These are phyloP conservation scores for Mythimna albipuncta DNA, from an alignment of 2,888 invertebrate genomes.

Conservation along the genomic window DNA sequence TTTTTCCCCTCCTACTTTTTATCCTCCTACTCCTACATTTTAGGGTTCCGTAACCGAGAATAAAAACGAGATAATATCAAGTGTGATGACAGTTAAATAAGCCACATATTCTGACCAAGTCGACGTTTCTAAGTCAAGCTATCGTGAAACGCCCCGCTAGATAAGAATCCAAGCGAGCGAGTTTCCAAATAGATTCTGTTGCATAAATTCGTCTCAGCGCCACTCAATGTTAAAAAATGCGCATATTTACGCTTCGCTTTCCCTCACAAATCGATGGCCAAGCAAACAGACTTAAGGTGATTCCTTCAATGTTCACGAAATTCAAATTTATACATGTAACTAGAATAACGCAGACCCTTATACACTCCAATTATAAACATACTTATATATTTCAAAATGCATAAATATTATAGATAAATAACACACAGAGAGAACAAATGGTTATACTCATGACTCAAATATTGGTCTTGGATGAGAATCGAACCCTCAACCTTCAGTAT, in stretches of 20 bases:
- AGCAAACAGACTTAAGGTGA: conserved; percentile 18
- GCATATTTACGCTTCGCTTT: conserved; percentile 40
- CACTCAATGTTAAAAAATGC: conserved; percentile 53
- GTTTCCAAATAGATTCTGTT: conserved; percentile 29
- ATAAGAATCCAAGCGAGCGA: conserved; percentile 18
- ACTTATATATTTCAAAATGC: too few relatives aligned
- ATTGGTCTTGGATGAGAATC: too few relatives aligned
- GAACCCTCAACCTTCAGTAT: too few relatives aligned
- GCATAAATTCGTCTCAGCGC: conserved; percentile 49
- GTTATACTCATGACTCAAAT: too few relatives aligned
- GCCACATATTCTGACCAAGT: background rate
- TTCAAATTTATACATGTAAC: background rate
- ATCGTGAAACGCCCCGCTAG: conserved; percentile 9
- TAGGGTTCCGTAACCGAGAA: too few relatives aligned
- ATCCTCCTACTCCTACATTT: too few relatives aligned
- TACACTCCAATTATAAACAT: too few relatives aligned
- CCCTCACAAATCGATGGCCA: conserved; percentile 18
- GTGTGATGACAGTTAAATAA: background rate
- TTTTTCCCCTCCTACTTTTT: too few relatives aligned
- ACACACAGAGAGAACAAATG: too few relatives aligned
- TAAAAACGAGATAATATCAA: too few relatives aligned
- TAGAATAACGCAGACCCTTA: too few relatives aligned
- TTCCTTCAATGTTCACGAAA: background rate
- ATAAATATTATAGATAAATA: too few relatives aligned
- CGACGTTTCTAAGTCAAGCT: background rate